Evolutionary conservation across 1,140 invertebrate genomes (phyloP).

Genomic region (Riptortus pedestris): DNA sequence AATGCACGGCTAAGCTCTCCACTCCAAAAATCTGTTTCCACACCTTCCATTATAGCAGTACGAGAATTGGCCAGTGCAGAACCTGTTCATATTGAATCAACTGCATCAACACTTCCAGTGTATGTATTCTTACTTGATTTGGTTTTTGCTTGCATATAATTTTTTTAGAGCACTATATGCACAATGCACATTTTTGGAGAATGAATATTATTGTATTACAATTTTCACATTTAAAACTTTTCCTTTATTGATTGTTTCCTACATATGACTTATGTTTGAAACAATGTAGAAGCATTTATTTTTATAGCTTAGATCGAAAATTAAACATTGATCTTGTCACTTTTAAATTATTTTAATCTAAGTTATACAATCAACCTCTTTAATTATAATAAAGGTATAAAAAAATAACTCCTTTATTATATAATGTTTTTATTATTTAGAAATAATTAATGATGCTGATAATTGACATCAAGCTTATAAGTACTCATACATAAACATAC

Average conservation of each 20-base stretch:
- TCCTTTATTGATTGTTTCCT: background rate
- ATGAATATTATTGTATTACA: background rate
- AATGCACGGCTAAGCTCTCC: slow-evolving; percentile 54
- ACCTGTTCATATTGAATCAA: slow-evolving; percentile 26
- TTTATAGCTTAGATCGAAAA: too few relatives aligned
- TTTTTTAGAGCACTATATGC: background rate
- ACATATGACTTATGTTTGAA: too few relatives aligned
- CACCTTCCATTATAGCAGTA: slow-evolving; percentile 71
- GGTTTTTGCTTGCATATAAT: background rate
- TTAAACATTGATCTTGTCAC: too few relatives aligned
- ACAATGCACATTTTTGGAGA: background rate
- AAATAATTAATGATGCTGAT: too few relatives aligned
- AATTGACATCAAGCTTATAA: too few relatives aligned
- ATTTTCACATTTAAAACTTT: background rate
- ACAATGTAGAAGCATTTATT: too few relatives aligned
- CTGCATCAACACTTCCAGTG: slow-evolving; percentile 39
- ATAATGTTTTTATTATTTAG: too few relatives aligned
- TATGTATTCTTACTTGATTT: slow-evolving; percentile 24
- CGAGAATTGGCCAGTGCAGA: slow-evolving; percentile 40
- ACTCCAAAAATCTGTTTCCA: slow-evolving; percentile 82
- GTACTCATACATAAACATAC: too few relatives aligned
- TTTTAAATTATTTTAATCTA: too few relatives aligned
- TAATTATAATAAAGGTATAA: too few relatives aligned
- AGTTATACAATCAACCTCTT: too few relatives aligned
- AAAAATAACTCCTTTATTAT: too few relatives aligned